phyloP scores from a whole-genome alignment of 2,113 vertebrate species.

The Podarcis cretensis region DNA sequence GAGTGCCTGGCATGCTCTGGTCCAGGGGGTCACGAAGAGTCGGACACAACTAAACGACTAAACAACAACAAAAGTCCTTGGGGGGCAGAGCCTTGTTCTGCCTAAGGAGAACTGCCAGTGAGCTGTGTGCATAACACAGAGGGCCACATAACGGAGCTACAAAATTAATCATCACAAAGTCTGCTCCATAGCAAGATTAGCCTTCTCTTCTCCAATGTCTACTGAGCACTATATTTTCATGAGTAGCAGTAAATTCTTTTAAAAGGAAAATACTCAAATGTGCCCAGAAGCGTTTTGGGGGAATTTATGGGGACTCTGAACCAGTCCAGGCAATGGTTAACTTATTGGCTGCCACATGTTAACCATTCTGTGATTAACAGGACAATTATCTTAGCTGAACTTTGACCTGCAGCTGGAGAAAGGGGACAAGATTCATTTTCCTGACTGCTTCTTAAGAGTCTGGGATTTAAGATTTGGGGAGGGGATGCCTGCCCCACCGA shows the following conservation, averaged over 20 bases:
- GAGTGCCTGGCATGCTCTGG: too few relatives aligned
- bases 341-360: background rate
- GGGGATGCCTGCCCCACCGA: too few relatives aligned
- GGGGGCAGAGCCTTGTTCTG: too few relatives aligned
- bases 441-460: background rate
- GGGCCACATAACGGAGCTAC: background rate
- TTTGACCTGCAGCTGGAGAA: background rate
- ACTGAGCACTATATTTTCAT: background rate
- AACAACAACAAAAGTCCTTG: too few relatives aligned
- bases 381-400: background rate
- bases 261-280: background rate
- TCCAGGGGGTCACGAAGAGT: too few relatives aligned
- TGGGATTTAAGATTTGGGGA: too few relatives aligned
- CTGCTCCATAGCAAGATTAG: background rate
- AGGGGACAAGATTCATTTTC: background rate
- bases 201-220: background rate
- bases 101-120: background rate
- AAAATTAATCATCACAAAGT: background rate
- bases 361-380: conserved; percentile 1
- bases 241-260: background rate
- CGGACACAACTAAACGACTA: too few relatives aligned
- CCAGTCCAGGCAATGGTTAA: background rate
- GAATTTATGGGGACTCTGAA: background rate
- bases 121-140: background rate
- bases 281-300: background rate